phyloP scores from a whole-genome alignment of 2,888 invertebrate species.

The Drosophila percnosoma region DNA sequence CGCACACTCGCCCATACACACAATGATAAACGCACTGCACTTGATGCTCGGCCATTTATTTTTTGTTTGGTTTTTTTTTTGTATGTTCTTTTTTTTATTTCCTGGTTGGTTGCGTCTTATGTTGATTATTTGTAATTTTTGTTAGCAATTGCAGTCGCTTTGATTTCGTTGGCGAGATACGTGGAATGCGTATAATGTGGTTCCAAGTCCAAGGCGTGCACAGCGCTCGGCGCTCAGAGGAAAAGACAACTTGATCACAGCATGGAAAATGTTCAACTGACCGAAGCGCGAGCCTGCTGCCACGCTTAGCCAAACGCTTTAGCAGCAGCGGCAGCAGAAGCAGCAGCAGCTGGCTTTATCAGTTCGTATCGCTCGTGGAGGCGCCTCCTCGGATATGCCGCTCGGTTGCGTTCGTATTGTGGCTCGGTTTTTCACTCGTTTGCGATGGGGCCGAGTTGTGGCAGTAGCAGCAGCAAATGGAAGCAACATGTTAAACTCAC shows the following conservation, averaged over 20 bases:
- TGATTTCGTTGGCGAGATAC: conserved; percentile 45
- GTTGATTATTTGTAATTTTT: conserved; percentile 18
- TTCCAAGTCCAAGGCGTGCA: conserved; percentile 77
- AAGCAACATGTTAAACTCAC: conserved; percentile 76
- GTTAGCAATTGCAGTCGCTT: conserved; percentile 41
- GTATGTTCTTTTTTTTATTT: not conserved
- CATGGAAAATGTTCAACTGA: conserved; percentile 80
- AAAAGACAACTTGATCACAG: conserved; percentile 79
- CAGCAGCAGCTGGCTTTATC: conserved; percentile 67
- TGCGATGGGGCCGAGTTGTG: conserved; percentile 12
- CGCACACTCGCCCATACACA: conserved; percentile 25
- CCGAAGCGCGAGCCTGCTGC: conserved; percentile 70
- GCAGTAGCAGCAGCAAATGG: conserved; percentile 29
- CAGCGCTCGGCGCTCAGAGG: conserved; percentile 79
- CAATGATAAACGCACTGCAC: conserved; percentile 56
- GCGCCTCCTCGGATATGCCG: conserved; percentile 8
- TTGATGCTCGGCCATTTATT: conserved; percentile 62
- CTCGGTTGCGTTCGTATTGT: conserved; percentile 8
- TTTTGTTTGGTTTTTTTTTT: conserved; percentile 17
- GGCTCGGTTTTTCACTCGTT: conserved; percentile 43
- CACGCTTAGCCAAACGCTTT: conserved; percentile 64
- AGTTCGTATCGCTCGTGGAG: conserved; percentile 60
- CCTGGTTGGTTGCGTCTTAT: conserved; percentile 21
- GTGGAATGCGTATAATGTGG: conserved; percentile 59
- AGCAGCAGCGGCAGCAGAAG: conserved; percentile 19